Evolutionary conservation across 2,113 vertebrate genomes (phyloP).

Genomic region (Tricholaema leucomelas): DNA sequence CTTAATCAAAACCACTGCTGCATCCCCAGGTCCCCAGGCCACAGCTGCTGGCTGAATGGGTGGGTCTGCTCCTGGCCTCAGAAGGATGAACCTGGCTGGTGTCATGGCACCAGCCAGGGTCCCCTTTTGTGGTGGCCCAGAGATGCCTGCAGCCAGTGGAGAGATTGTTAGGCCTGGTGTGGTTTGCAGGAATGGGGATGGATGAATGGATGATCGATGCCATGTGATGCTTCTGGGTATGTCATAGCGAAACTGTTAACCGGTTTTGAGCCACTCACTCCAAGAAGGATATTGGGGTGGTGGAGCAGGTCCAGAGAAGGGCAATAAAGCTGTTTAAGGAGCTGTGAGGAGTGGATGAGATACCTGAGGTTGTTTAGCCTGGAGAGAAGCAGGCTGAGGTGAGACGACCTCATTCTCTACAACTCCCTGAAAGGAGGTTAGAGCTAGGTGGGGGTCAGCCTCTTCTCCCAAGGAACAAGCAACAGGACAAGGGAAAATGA

Average conservation of each 20-base stretch:
- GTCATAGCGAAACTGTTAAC: neutral
- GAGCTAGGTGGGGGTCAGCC: too few relatives aligned
- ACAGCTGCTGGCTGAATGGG: slow-evolving; percentile 31
- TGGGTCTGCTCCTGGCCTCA: neutral
- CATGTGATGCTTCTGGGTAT: neutral
- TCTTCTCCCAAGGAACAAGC: too few relatives aligned
- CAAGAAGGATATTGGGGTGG: too few relatives aligned
- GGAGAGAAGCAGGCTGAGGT: too few relatives aligned
- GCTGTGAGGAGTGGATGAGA: too few relatives aligned
- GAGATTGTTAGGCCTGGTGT: neutral
- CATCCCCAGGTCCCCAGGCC: neutral
- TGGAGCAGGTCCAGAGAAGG: too few relatives aligned
- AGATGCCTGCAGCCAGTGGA: neutral
- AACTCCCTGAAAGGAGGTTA: too few relatives aligned
- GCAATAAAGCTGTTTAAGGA: too few relatives aligned
- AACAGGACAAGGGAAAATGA: too few relatives aligned
- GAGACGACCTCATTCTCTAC: too few relatives aligned
- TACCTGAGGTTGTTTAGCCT: too few relatives aligned
- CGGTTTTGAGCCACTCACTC: too few relatives aligned
- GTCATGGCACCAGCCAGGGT: neutral
- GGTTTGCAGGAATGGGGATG: neutral
- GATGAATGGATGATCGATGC: neutral
- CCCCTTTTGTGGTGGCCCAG: neutral
- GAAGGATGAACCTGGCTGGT: slow-evolving; percentile 9
- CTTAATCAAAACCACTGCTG: slow-evolving; percentile 68